phyloP scores from a whole-genome alignment of 2,888 invertebrate species.

The Drosophila infuscata region DNA sequence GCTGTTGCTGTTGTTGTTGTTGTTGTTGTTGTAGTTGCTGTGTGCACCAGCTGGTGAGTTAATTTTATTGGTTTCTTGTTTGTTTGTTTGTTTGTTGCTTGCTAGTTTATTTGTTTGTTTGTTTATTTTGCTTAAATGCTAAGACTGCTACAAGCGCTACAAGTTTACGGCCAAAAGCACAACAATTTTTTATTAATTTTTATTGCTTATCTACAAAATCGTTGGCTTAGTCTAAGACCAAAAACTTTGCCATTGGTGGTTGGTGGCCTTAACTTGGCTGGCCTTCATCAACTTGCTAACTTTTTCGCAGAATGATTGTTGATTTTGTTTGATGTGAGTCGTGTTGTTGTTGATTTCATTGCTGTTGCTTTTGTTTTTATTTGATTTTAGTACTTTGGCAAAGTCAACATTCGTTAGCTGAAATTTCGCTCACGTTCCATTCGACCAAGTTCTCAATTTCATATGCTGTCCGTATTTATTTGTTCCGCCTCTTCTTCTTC shows the following conservation, averaged over 20 bases:
- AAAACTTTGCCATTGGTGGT: constrained; percentile 15
- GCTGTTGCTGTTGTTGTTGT: background rate
- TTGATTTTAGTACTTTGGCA: constrained; percentile 75
- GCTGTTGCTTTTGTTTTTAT: constrained; percentile 61
- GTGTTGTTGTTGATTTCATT: constrained; percentile 40
- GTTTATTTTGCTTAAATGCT: constrained; percentile 60
- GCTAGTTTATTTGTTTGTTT: constrained; percentile 45
- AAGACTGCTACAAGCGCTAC: constrained; percentile 42
- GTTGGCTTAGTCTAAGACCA: constrained; percentile 7
- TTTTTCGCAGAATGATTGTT: constrained; percentile 50
- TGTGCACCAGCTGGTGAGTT: constrained; percentile 56
- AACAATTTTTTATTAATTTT: constrained; percentile 61
- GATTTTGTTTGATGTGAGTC: constrained; percentile 57
- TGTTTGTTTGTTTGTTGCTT: constrained; percentile 31
- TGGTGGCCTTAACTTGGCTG: constrained; percentile 11
- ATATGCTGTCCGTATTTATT: constrained; percentile 50
- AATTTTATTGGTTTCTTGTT: constrained; percentile 63
- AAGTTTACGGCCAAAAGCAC: constrained; percentile 41
- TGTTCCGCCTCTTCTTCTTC: constrained; percentile 39
- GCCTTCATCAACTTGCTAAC: constrained; percentile 42
- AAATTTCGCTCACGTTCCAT: constrained; percentile 75
- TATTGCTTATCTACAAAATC: constrained; percentile 41
- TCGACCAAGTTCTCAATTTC: constrained; percentile 69
- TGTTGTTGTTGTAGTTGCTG: constrained; percentile 15
- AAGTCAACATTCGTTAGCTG: constrained; percentile 78